Percentiles rank a stretch among this genome's conserved stretches.
Evolutionary conservation across 2,797 vertebrate species (phyloP).

Genomic region (Urosaurus nigricauda): DNA sequence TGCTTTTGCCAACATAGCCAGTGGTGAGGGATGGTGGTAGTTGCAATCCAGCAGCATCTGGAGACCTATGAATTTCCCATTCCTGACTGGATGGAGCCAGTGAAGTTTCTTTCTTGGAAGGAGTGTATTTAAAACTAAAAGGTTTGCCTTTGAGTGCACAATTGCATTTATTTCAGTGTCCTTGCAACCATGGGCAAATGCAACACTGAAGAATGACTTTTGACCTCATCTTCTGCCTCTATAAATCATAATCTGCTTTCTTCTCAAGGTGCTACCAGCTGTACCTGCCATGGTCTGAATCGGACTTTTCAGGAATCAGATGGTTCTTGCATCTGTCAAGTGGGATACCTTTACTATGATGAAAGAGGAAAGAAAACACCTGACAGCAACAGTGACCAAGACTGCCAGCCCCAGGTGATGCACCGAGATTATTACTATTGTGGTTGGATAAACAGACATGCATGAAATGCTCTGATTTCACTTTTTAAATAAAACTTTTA

Average conservation of each 20-base stretch:
- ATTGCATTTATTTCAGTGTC: neutral
- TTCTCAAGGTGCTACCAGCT: slow-evolving; percentile 85
- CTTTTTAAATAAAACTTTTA: neutral
- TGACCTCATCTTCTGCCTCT: neutral
- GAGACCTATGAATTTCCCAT: neutral
- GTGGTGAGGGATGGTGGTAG: no score
- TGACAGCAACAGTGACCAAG: slow-evolving; percentile 82
- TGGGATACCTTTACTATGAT: slow-evolving; percentile 89
- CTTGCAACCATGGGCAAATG: neutral
- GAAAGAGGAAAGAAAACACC: slow-evolving; percentile 84
- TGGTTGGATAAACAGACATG: neutral
- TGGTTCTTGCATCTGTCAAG: slow-evolving; percentile 90
- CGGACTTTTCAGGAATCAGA: slow-evolving; percentile 93
- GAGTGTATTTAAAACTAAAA: neutral
- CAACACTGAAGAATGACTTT: neutral
- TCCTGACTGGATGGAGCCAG: fast-evolving
- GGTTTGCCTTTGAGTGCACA: neutral
- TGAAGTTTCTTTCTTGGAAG: neutral
- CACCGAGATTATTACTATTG: fast-evolving
- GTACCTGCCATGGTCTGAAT: slow-evolving; percentile 87
- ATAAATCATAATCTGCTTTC: neutral
- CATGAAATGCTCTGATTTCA: neutral
- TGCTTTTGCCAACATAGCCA: no score
- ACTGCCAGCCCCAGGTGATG: slow-evolving; percentile 91
- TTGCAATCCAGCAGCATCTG: no score